These are phyloP conservation scores for Haliaeetus albicilla DNA, from an alignment of 2,797 vertebrate species.

Conservation along the genomic window DNA sequence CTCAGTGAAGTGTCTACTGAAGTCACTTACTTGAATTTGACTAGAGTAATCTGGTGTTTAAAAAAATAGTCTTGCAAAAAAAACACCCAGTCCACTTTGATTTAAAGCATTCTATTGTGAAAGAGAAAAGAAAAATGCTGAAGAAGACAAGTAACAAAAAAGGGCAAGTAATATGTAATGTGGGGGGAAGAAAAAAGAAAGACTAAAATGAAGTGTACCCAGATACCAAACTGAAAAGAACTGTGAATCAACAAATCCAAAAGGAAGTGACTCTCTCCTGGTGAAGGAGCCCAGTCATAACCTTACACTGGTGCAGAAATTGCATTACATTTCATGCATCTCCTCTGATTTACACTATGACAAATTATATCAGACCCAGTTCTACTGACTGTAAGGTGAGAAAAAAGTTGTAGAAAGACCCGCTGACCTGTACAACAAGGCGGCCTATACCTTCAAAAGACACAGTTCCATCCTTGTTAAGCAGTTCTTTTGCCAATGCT, in stretches of 20 bases:
- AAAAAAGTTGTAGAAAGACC: neutral
- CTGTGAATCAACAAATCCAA: neutral
- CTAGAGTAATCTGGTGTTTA: neutral
- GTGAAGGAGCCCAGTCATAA: neutral
- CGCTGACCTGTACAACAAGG: neutral
- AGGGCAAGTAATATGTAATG: neutral
- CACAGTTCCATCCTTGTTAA: neutral
- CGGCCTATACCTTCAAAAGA: neutral
- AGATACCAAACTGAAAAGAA: neutral
- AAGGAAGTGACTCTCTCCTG: neutral
- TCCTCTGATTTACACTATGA: neutral
- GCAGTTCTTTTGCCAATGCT: neutral
- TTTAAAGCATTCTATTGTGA: neutral
- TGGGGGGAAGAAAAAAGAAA: neutral
- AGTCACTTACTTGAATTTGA: neutral
- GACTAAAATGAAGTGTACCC: neutral
- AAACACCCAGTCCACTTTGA: neutral
- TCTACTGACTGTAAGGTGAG: neutral
- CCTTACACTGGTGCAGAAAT: neutral
- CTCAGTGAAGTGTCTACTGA: neutral
- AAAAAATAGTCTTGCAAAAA: neutral
- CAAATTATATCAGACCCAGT: neutral
- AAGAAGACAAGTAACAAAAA: neutral
- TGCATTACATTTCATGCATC: neutral
- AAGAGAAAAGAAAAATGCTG: neutral